Base-by-base conservation (phyloP, 2,113 vertebrate species). In the Urocitellus parryii region DNA sequence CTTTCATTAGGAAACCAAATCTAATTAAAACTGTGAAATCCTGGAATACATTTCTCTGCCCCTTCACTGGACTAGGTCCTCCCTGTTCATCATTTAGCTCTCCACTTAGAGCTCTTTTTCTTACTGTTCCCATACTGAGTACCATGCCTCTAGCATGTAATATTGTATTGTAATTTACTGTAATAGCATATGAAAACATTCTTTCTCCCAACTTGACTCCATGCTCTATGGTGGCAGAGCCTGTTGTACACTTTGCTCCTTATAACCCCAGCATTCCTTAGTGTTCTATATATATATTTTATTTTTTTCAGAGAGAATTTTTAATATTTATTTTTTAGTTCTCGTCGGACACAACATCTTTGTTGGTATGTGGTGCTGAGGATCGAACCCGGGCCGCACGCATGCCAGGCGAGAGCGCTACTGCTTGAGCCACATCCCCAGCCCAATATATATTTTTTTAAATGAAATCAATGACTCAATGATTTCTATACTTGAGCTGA, bases 1-100 rank as follows among this genome's bases (percentile, higher is more conserved):
- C 12, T 72, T 67, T 58, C 80, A 83, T 92, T 92, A 92, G 53
- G 86, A 95, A 96, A 53, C 27, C 97, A 93, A 68, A 89, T 61
- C 29, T 67, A 90, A 72, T 78, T 58, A 27, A 90, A 94, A 82
- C 37, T 90, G 6, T 84, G 32, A 58, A 70, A 77, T 76, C 8
- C 32, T 80, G 61, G 68, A 74, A 81, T 91, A 68, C 0, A 90
- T 4, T 93, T 96, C 80, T 90, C 61, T 88, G 51, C 34, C 34
- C 14, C 56, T 89, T 96, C 56, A 93, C 20, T 70, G 77, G 53
- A 86, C 80, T 79, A 83, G 88, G 39, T 13, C 9, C 58, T 39
- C 13, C 9, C 58, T 48, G 5, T 45, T 84, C 32, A 94, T 84
- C 51, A 90, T 83, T 74, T 90, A 81, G 68, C 74, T 29, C 18